Percentiles rank a stretch among this genome's conserved stretches.
Conservation (phyloP, 2,888 invertebrate species). For the Cryptocephalus moraei region DNA sequence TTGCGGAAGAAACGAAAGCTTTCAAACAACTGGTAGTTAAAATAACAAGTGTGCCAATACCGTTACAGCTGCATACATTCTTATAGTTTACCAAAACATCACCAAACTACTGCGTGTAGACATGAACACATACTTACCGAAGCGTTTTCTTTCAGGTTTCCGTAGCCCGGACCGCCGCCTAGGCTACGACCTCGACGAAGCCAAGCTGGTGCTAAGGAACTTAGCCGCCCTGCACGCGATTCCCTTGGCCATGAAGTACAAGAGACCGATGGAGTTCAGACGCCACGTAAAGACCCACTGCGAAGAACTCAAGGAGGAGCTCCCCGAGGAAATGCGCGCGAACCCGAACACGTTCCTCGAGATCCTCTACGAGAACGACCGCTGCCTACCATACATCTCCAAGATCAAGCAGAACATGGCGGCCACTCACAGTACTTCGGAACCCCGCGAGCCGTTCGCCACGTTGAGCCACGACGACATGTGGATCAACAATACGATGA, state of each 20-base stretch:
- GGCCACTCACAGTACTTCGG: no score
- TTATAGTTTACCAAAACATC: no score
- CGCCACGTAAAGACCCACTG: not conserved
- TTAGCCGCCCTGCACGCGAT: constrained; percentile 44
- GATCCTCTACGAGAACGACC: not conserved
- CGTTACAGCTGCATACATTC: no score
- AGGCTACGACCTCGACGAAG: constrained; percentile 38
- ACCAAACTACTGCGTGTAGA: no score
- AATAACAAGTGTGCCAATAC: no score
- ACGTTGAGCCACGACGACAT: not conserved
- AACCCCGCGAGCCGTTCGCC: not conserved
- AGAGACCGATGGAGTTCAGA: constrained; percentile 22
- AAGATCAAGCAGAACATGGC: not conserved
- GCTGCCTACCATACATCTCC: not conserved
- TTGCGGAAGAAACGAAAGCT: no score
- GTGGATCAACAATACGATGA: constrained; percentile 1
- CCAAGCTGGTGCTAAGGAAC: constrained; percentile 32
- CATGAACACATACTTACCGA: no score
- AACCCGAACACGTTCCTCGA: not conserved
- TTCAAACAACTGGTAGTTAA: no score
- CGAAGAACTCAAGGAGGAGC: not conserved
- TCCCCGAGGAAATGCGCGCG: not conserved
- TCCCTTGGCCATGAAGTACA: constrained; percentile 40
- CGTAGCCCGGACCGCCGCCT: constrained; percentile 33
- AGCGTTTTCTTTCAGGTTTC: constrained; percentile 27